These are phyloP conservation scores for Bugulina stolonifera DNA, from an alignment of 2,888 invertebrate genomes.

Conservation along the genomic window DNA sequence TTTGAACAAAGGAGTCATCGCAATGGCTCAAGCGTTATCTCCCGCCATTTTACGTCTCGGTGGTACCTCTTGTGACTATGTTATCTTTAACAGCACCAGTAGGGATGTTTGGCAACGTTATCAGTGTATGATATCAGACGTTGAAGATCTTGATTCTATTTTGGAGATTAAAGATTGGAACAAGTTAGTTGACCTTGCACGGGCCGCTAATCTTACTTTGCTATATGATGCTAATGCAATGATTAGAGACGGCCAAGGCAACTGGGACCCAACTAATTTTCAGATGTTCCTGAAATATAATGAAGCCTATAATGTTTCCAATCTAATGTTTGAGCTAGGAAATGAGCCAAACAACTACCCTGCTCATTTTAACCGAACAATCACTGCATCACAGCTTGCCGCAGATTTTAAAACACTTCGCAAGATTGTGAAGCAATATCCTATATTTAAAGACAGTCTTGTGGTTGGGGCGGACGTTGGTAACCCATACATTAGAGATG, in stretches of 20 bases:
- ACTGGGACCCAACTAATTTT: constrained; percentile 68
- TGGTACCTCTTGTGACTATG: constrained; percentile 4
- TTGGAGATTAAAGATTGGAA: constrained; percentile 57
- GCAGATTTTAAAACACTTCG: constrained; percentile 29
- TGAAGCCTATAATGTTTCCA: constrained; percentile 46
- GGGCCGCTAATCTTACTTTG: constrained; percentile 59
- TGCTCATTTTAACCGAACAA: not conserved
- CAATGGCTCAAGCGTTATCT: not conserved
- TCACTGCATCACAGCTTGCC: constrained; percentile 30
- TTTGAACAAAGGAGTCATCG: not conserved
- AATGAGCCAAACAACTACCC: constrained; percentile 28
- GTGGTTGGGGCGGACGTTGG: constrained; percentile 33
- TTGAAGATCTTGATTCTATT: not conserved
- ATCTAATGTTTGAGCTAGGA: constrained; percentile 28
- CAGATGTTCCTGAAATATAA: constrained; percentile 63
- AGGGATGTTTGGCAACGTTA: not conserved
- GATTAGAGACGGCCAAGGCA: constrained; percentile 56
- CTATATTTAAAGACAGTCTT: not conserved
- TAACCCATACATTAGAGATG: not conserved
- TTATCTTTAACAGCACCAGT: not conserved
- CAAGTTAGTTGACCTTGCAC: constrained; percentile 61
- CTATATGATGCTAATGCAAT: constrained; percentile 69
- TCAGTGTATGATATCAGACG: not conserved
- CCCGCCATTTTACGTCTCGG: constrained; percentile 18
- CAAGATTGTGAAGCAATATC: not conserved